Base-by-base conservation (phyloP, 2,113 vertebrate genomes). In the Edolisoma coerulescens region DNA sequence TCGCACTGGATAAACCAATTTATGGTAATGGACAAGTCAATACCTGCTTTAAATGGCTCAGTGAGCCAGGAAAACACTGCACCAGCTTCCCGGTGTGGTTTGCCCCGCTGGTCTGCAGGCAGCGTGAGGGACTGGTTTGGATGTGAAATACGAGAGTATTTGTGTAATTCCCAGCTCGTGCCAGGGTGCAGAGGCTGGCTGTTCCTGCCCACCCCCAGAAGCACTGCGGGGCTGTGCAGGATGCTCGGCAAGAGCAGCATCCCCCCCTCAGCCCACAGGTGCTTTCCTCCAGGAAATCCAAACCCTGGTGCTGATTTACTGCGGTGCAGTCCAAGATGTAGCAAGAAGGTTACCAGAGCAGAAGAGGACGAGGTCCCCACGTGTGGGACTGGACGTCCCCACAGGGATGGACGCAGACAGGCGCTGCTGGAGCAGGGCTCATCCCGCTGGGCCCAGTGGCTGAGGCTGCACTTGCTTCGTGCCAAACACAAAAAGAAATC, bases 371-470 rank as follows among this genome's bases (percentile, higher is more conserved):
- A 49, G 28, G 67, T 20, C 10, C 50, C 27, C 8, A 1, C 0
- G 1, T 3, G 22, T 5, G 24, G 18, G 39, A 47, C 39, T 23
- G 54, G 13, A 2, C 17, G 33, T 8, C 28, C 6, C 59, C 16
- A 1, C 1, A 1, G 5, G 53, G n/a, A 23, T 0, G 3, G 35
- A 17, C 33, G 2, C 22, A 6, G 37, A 23, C 3, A 0, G 37
- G 52, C 10, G 0, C 28, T 26, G 56, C 19, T 19, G 7, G 15
- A 3, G 54, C 26, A n/a, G 27, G 26, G 73, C 27, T 61, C 6
- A 0, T 10, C 60, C 32, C 10, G 32, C 10, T 2, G 2, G 14
- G 21, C 9, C 15, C 37, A 0, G 3, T 0, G 0, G 2, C 82
- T 45, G 56, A 75, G 78, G 26, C 60, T 22, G 64, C 39, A 0